Conservation (phyloP, 2,113 vertebrate genomes). For the Dermatemys mawii region DNA sequence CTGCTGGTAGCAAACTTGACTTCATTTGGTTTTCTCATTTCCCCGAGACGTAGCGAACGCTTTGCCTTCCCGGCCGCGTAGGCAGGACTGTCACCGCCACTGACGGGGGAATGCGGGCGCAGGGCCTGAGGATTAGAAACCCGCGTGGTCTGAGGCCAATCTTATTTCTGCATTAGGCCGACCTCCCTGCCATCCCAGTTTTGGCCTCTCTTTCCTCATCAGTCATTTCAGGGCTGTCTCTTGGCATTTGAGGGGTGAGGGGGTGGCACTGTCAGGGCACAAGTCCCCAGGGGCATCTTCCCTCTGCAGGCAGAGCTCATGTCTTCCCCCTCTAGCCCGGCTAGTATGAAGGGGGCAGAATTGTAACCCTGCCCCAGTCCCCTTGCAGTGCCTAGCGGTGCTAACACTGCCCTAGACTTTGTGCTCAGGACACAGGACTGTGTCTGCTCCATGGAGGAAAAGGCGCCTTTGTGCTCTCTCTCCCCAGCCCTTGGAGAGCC, state of each 20-base stretch:
- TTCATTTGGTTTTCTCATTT: slow-evolving; percentile 74
- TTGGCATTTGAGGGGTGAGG: rapidly evolving
- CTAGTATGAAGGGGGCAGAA: rapidly evolving
- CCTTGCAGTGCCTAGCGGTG: not conserved
- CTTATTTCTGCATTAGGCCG: not conserved
- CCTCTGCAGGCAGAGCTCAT: not conserved
- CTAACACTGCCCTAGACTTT: not conserved
- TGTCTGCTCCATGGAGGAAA: not conserved
- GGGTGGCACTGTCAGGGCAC: not conserved
- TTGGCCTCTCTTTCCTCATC: not conserved
- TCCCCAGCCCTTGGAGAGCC: slow-evolving; percentile 35
- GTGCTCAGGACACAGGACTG: not conserved
- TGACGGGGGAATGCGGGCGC: not conserved
- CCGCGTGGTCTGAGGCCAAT: not conserved
- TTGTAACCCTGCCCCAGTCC: not conserved
- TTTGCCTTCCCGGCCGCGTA: not conserved
- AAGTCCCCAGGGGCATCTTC: not conserved
- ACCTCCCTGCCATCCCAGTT: not conserved
- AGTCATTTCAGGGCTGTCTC: not conserved
- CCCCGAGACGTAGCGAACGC: slow-evolving; percentile 1
- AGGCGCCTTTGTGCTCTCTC: not conserved
- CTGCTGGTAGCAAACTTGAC: slow-evolving; percentile 55
- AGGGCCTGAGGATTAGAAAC: not conserved
- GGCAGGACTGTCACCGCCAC: not conserved
- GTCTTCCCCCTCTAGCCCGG: rapidly evolving